phyloP scores from a whole-genome alignment of 2,113 vertebrate species.

The Ammodytes marinus region DNA sequence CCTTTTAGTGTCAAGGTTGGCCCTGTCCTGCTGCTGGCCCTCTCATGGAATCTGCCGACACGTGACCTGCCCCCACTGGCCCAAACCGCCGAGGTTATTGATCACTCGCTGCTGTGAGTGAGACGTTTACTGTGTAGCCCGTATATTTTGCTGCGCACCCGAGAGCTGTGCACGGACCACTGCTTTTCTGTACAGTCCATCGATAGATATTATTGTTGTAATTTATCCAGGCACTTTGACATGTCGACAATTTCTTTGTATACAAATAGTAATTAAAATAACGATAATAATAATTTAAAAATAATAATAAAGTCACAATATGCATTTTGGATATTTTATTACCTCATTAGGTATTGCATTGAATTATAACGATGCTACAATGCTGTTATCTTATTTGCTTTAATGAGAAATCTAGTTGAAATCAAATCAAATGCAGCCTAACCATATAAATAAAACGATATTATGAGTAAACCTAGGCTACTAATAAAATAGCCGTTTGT shows the following conservation, averaged over 20 bases:
- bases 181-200: slow-evolving; percentile 32
- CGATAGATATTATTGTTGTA: slow-evolving; percentile 55
- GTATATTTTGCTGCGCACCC: slow-evolving; percentile 35
- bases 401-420: not conserved
- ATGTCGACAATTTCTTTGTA: not conserved
- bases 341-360: not conserved
- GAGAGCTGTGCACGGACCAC: slow-evolving; percentile 37
- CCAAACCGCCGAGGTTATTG: slow-evolving; percentile 72
- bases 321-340: not conserved
- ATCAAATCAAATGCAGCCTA: not conserved
- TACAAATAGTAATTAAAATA: slow-evolving; percentile 20
- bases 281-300: slow-evolving; percentile 11
- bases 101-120: slow-evolving; percentile 64
- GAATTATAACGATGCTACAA: not conserved
- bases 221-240: slow-evolving; percentile 51
- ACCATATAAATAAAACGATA: not conserved
- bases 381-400: not conserved
- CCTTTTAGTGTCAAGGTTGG: slow-evolving; percentile 80
- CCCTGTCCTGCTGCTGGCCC: slow-evolving; percentile 63
- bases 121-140: slow-evolving; percentile 69
- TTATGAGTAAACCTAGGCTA: no score
- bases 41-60: slow-evolving; percentile 77
- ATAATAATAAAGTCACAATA: not conserved
- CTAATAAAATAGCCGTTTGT: not conserved
- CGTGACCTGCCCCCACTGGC: slow-evolving; percentile 63